Base-by-base conservation (phyloP, 1,140 invertebrate species). In the Aphelinus certus region DNA sequence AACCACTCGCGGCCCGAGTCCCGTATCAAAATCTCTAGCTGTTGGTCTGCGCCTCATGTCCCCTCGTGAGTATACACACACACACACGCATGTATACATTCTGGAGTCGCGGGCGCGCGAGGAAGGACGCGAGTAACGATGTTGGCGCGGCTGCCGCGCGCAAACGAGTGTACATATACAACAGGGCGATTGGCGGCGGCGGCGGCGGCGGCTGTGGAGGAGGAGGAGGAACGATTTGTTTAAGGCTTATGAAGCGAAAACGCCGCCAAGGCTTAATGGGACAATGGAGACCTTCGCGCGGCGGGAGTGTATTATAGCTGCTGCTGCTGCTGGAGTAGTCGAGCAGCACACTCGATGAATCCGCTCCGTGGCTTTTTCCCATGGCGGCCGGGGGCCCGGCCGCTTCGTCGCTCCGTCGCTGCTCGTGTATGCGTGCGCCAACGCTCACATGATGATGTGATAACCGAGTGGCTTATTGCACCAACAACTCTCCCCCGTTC, bases 271-370 rank as follows among this genome's bases (percentile, higher is more conserved):
- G 60, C 65, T 78, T 80, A 81, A 81, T 77, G 77, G 75, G 77
- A 81, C 81, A 82, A 79, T 79, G 75, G 73, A 78, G 78, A 79
- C 76, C 77, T 79, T 82, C 79, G 77, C 78, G 74, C 74, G 4
- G 61, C 43, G 60, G 51, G 68, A 58, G 56, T 26, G 26, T 26
- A 26, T 26, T 26, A 26, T 53, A 4, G 51, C 51, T 53, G 4
- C 4, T 9, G 4, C 4, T 9, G 4, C 26, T 3, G 43, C 5
- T 5, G 60, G 45, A 6, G 56, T 3, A 58, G 7, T 58, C 5
- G 60, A 45, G 60, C 43, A 3, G 64, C 60, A 53, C 72, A 81
- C 78, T 81, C 80, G 78, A 81, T 81, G 79, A 81, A 81, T 80
- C 77, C 75, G 80, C 73, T 81, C 26, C 26, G 26, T 60, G 79